Evolutionary conservation across 2,797 vertebrate genomes (phyloP), one percentile per base, ranked within the genome.

Genomic region (Nothura maculosa): DNA sequence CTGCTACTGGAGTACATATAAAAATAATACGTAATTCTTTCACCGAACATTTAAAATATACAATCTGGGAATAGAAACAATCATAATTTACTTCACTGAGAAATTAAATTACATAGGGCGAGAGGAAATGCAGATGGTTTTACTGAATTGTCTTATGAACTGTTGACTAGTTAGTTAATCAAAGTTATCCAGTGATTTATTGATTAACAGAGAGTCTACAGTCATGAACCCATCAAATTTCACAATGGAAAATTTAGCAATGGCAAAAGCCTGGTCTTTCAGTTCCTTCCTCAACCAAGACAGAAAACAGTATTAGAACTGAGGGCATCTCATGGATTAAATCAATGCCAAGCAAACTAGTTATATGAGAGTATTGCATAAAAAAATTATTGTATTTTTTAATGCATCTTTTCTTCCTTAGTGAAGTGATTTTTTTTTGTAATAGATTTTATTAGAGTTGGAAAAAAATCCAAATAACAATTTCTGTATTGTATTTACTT

Each of bases 201-300:
- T 95, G 94, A 96, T 96, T 94, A 92, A 81, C 87, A 93, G 89
- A 81, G 34, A 43, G 92, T 95, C 70, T 91, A 57, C 57, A 94
- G 91, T 91, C 70, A 94, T 92, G 91, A 85, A 86, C 85, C 95
- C 0, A 17, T 92, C 94, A 94, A 85, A 96, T 93, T 95, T 96
- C 95, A 93, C 95, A 96, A 96, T 95, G 91, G 96, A 96, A 96
- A 94, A 96, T 94, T 93, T 94, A 94, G 77, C 94, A 96, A 96
- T 92, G 95, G 96, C 96, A 96, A 96, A 96, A 92, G 47, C 89
- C 85, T 96, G 96, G 74, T 89, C 36, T 70, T 94, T 87, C 70
- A 88, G 47, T 93, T 92, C 67, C 32, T 96, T 94, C 74, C 74
- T 95, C 87, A 95, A 22, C 67, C 67, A 95, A 96, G 82, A 91